Evolutionary conservation across 1,140 invertebrate species (phyloP).

Genomic region (Hycleus cichorii): DNA sequence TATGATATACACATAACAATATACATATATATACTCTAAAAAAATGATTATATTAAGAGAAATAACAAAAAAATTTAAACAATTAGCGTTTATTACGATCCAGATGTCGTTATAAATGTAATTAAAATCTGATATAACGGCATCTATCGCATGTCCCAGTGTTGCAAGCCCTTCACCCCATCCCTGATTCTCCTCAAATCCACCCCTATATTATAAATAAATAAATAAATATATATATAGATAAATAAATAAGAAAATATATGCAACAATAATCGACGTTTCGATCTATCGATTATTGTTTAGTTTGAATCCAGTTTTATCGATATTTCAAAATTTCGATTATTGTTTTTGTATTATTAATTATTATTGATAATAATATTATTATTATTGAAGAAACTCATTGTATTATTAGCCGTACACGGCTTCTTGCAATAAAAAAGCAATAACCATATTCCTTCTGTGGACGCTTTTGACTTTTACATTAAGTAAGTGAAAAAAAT

Average conservation of each 20-base stretch:
- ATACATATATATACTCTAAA: constrained; percentile 40
- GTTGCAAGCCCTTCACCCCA: constrained; percentile 26
- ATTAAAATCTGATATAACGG: constrained; percentile 16
- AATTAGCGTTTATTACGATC: not conserved
- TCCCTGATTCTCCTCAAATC: not conserved
- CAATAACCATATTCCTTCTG: constrained; percentile 48
- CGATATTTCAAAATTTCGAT: too few relatives aligned
- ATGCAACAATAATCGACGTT: constrained; percentile 1
- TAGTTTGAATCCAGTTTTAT: too few relatives aligned
- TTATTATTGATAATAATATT: too few relatives aligned
- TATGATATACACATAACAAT: constrained; percentile 34
- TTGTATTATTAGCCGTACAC: constrained; percentile 34
- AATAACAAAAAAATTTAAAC: constrained; percentile 16
- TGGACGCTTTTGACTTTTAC: constrained; percentile 45
- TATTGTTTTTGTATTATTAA: too few relatives aligned
- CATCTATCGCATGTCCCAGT: constrained; percentile 34
- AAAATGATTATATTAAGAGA: constrained; percentile 4
- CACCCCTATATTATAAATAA: constrained; percentile 7
- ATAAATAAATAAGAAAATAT: not conserved
- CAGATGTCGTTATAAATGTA: constrained; percentile 37
- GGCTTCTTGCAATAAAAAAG: constrained; percentile 48
- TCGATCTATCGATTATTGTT: constrained; percentile 10
- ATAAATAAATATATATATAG: not conserved
- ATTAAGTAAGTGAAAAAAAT: constrained; percentile 31
- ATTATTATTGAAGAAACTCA: constrained; percentile 10